A percentile compares a stretch with the other conserved stretches of the same genome.
These are phyloP conservation scores for Cheilosia scutellata DNA, from an alignment of 2,888 invertebrate genomes.

Conservation along the genomic window DNA sequence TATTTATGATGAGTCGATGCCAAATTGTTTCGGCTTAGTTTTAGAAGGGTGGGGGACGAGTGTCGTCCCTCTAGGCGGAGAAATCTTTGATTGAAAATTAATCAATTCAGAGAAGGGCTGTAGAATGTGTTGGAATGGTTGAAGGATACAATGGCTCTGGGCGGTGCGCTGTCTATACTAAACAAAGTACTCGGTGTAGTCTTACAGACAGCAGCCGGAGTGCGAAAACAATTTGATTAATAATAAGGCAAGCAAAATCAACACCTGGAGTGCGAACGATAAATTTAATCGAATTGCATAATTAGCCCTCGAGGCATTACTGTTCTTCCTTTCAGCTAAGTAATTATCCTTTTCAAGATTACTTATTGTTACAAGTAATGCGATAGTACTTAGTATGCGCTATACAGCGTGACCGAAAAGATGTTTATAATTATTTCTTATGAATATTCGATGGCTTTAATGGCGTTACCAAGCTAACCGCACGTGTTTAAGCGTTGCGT, in stretches of 20 bases:
- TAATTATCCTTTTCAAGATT: neutral
- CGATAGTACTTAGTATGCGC: neutral
- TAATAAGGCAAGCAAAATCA: conserved; percentile 54
- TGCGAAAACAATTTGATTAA: conserved; percentile 63
- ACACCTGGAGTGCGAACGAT: conserved; percentile 64
- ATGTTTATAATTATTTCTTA: conserved; percentile 14
- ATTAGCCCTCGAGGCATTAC: conserved; percentile 20
- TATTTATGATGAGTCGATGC: conserved; percentile 53
- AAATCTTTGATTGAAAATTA: conserved; percentile 72
- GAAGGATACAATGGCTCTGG: neutral
- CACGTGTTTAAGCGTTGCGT: neutral
- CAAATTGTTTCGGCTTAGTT: conserved; percentile 44
- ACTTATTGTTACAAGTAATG: conserved; percentile 7
- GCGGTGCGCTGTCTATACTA: conserved; percentile 15
- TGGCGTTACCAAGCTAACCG: neutral
- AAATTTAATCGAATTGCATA: conserved; percentile 55
- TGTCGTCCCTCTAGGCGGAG: neutral
- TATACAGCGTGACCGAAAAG: conserved; percentile 13
- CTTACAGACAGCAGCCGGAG: neutral
- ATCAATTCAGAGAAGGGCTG: conserved; percentile 49
- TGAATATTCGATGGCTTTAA: conserved; percentile 13
- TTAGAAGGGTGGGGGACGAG: neutral
- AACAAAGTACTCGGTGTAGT: conserved; percentile 14
- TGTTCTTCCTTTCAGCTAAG: neutral
- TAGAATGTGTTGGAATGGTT: neutral